phyloP scores from a whole-genome alignment of 2,113 vertebrate species.

The Xenus cinereus region DNA sequence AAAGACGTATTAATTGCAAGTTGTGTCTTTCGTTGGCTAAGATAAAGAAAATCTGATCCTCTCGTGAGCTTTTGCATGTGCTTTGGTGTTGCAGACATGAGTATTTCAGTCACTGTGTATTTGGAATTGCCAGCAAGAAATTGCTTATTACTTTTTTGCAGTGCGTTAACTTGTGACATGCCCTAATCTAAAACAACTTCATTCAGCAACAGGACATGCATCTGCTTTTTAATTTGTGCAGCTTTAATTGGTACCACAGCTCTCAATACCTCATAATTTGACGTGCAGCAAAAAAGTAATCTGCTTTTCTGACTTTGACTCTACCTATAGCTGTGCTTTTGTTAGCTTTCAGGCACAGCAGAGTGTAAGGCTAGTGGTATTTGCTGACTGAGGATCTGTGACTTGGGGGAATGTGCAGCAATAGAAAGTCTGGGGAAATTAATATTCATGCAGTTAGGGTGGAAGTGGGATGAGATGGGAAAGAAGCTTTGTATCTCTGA shows the following conservation, averaged over 20 bases:
- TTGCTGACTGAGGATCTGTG: not conserved
- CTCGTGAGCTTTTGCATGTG: not conserved
- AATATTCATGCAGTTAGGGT: not conserved
- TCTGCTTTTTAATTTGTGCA: not conserved
- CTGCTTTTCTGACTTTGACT: not conserved
- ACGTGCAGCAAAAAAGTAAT: not conserved
- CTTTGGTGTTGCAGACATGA: not conserved
- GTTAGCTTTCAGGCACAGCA: not conserved
- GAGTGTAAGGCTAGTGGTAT: not conserved
- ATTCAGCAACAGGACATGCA: not conserved
- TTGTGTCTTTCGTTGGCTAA: not conserved
- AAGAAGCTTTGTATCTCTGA: not conserved
- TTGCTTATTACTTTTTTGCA: not conserved
- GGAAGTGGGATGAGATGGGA: not conserved
- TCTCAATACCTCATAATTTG: not conserved
- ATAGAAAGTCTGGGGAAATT: not conserved
- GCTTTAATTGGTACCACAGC: not conserved
- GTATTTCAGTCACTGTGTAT: not conserved
- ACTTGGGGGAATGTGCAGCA: accelerated
- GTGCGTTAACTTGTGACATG: not conserved
- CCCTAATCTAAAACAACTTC: not conserved
- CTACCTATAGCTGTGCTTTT: not conserved
- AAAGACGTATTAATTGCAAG: not conserved
- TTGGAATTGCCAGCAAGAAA: not conserved
- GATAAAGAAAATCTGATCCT: not conserved